Percentiles rank a stretch among this genome's conserved stretches.
Conservation (phyloP, 2,797 vertebrate species). For the Brotula barbata region DNA sequence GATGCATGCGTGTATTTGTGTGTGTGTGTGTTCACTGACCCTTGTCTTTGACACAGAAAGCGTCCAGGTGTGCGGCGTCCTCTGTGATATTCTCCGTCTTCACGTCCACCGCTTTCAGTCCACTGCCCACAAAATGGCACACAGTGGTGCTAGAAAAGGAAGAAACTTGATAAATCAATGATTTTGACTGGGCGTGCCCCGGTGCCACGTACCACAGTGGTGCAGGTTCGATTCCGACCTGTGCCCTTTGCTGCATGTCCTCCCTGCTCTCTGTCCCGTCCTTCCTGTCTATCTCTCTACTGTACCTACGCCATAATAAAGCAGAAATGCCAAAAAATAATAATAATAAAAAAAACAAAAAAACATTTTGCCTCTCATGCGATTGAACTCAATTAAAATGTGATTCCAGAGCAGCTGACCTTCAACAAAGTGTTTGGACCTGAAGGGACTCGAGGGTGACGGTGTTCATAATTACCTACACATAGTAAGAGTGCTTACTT, state of each 20-base stretch:
- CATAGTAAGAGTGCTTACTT: constrained; percentile 22
- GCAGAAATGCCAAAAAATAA: constrained; percentile 7
- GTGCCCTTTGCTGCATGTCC: too few relatives aligned
- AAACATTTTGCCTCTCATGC: not conserved
- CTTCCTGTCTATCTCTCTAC: too few relatives aligned
- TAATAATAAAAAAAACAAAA: not conserved
- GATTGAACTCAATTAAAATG: constrained; percentile 6
- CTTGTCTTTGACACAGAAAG: constrained; percentile 88
- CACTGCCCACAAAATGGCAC: constrained; percentile 80
- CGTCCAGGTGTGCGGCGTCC: constrained; percentile 71
- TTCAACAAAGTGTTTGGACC: constrained; percentile 11
- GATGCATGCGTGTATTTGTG: not conserved
- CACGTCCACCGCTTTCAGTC: constrained; percentile 84
- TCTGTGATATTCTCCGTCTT: constrained; percentile 81
- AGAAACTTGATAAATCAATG: not conserved
- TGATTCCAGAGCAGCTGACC: constrained; percentile 9
- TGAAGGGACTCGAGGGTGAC: not conserved
- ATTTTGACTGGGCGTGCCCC: too few relatives aligned
- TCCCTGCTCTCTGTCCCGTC: too few relatives aligned
- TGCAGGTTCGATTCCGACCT: too few relatives aligned
- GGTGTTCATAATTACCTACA: constrained; percentile 30
- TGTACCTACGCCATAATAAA: too few relatives aligned
- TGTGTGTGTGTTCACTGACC: constrained; percentile 74
- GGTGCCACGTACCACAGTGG: too few relatives aligned
- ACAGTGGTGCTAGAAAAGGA: constrained; percentile 80